Conservation (phyloP, 2,797 vertebrate genomes). For the Brachyrhaphis roseni region DNA sequence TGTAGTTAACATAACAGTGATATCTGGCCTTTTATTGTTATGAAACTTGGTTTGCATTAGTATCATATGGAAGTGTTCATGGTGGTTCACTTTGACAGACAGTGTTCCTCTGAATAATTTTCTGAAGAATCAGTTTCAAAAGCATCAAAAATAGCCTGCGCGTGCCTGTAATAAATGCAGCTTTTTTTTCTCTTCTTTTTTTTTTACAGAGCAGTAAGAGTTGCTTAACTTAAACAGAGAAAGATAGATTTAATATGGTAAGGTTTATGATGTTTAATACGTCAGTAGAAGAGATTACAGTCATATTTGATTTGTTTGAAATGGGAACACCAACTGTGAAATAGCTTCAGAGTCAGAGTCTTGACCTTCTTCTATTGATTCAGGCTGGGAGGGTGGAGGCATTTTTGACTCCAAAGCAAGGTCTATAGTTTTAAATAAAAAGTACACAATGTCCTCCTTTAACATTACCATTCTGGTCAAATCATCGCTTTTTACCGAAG, state of each 20-base stretch:
- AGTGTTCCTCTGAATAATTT: conserved; percentile 64
- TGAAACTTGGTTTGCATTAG: conserved; percentile 75
- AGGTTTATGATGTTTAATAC: conserved; percentile 20
- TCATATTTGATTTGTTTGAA: conserved; percentile 35
- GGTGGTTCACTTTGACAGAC: conserved; percentile 63
- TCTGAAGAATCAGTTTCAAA: conserved; percentile 68
- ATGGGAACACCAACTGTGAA: conserved; percentile 14
- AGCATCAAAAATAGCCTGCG: conserved; percentile 43
- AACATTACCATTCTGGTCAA: not conserved
- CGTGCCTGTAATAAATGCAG: conserved; percentile 21
- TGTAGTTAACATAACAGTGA: conserved; percentile 35
- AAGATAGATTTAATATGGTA: conserved; percentile 28
- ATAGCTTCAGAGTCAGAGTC: conserved; percentile 12
- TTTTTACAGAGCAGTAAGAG: conserved; percentile 13
- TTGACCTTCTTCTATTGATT: conserved; percentile 6
- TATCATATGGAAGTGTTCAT: conserved; percentile 56
- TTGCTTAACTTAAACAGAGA: conserved; percentile 27
- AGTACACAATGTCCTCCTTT: not conserved
- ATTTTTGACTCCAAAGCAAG: conserved; percentile 9
- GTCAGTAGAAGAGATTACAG: conserved; percentile 23
- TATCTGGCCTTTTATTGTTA: conserved; percentile 58
- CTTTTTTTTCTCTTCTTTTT: not conserved
- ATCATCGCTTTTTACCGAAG: not conserved
- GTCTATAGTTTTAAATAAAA: not conserved
- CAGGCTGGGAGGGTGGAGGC: not conserved